Base-by-base conservation (phyloP, 2,113 vertebrate species). In the Athene cunicularia region DNA sequence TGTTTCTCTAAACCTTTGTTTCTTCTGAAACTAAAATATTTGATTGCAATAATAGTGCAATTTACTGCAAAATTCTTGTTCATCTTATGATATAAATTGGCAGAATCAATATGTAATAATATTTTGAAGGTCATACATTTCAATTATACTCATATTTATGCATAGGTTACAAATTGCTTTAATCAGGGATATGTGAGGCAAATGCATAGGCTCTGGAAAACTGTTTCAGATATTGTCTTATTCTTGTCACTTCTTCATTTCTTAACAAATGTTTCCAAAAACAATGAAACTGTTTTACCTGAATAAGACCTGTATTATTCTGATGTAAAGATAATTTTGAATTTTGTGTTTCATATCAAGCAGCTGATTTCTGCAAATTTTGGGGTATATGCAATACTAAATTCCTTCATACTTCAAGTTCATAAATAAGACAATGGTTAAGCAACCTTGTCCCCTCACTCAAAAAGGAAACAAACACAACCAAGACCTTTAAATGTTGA, bases 121-220 rank as follows among this genome's bases (percentile, higher is more conserved):
- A 83, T 86, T 94, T 95, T 70, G 76, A 95, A 95, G 89, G 86
- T 95, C 93, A 79, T 79, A 63, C 39, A 52, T 95, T 93, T 94
- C 60, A 92, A 76, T 94, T 94, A 77, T 27, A 41, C n/a, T 71
- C 56, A 58, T 39, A 64, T 14, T 66, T 74, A 30, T 27, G 53
- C 64, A 60, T 23, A 70, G 30, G n/a, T 70, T 91, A 88, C 52
- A 92, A 82, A 94, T 68, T 49, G 45, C 53, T 87, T 86, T 92
- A 80, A 71, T 84, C 11, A 32, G 27, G 21, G 14, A 32, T 60
- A 28, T 62, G n/a, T 86, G 75, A 94, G 32, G 41, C 55, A 76
- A 93, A 67, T 8, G 7, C 15, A 50, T 9, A n/a, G 33, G 23
- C 23, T 75, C 62, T 68, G 59, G 92, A 86, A 95, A 87, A 84